Evolutionary conservation across 1,140 invertebrate species (phyloP), one percentile per base, ranked within the genome.

Genomic region (Rhagoletis pomonella): DNA sequence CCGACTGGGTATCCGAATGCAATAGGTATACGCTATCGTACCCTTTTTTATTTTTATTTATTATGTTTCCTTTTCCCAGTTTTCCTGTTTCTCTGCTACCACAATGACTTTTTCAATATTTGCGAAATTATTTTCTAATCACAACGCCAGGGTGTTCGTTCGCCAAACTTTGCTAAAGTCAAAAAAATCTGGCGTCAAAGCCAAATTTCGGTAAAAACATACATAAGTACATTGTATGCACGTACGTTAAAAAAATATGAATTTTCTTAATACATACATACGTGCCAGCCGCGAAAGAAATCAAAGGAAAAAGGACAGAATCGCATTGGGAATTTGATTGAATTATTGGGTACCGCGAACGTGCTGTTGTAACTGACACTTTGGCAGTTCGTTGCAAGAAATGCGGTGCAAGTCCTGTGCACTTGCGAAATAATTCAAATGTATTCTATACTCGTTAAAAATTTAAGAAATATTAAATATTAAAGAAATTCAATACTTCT

Each of bases 71-170:
- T n/a, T 58, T 55, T 81, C 9, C 47, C 6, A 9, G 10, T 81
- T 81, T 55, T 19, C 42, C 50, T 81, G 17, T n/a, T 67, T 55
- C 50, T 7, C 5, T 14, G n/a, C 73, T 55, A 9, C 44, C 47
- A 73, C 67, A 73, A 55, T 55, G 73, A 81, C 73, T 81, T 81
- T 81, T 81, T 81, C 73, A 81, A 81, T 81, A 81, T 81, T 81
- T 81, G 17, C 17, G n/a, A 81, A 81, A 81, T 81, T 81, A 50
- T 81, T 81, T 81, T 29, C 73, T 81, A 81, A 81, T 81, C 47
- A 29, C 50, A 81, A 7, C 47, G 47, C 47, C 42, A 4, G 44
- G 3, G 73, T n/a, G 7, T 17, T n/a, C n/a, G n/a, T n/a, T 17
- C 42, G 7, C 47, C n/a, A 10, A 62, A 67, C 64, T 67, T 67